Evolutionary conservation across 2,888 invertebrate genomes (phyloP).

Genomic region (Lamproptera curius): DNA sequence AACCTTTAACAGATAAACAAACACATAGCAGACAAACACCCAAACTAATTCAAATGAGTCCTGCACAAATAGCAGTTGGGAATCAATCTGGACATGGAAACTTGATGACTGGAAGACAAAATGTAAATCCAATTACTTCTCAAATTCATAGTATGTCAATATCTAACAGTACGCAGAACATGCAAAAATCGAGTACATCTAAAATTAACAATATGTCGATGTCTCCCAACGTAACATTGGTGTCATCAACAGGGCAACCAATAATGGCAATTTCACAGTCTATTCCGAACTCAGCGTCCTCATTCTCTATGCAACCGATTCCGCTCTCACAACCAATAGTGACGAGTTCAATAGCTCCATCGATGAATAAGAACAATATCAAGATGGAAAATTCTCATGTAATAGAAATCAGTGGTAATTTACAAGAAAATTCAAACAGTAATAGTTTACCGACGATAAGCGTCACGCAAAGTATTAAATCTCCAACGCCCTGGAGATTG

Average conservation of each 20-base stretch:
- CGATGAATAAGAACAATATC: conserved; percentile 54
- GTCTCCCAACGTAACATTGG: conserved; percentile 66
- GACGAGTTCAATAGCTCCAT: conserved; percentile 66
- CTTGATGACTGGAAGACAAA: conserved; percentile 58
- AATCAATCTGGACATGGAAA: conserved; percentile 51
- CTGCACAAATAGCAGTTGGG: conserved; percentile 45
- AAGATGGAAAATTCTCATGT: conserved; percentile 69
- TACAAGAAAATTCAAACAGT: conserved; percentile 57
- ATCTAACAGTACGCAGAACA: conserved; percentile 54
- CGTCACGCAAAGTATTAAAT: conserved; percentile 66
- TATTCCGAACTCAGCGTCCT: conserved; percentile 51
- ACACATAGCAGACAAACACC: conserved; percentile 58
- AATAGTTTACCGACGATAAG: conserved; percentile 64
- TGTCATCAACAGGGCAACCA: conserved; percentile 68
- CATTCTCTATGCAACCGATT: conserved; percentile 66
- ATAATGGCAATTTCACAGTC: conserved; percentile 72
- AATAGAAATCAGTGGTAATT: conserved; percentile 69
- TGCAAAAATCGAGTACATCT: conserved; percentile 53
- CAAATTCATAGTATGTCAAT: conserved; percentile 68
- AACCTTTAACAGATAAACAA: conserved; percentile 68
- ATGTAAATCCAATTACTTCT: conserved; percentile 69
- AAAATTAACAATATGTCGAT: conserved; percentile 60
- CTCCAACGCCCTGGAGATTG: conserved; percentile 69
- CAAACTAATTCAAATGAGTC: conserved; percentile 69
- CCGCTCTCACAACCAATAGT: conserved; percentile 71